Evolutionary conservation across 2,113 vertebrate genomes (phyloP).

Genomic region (Vimba vimba): DNA sequence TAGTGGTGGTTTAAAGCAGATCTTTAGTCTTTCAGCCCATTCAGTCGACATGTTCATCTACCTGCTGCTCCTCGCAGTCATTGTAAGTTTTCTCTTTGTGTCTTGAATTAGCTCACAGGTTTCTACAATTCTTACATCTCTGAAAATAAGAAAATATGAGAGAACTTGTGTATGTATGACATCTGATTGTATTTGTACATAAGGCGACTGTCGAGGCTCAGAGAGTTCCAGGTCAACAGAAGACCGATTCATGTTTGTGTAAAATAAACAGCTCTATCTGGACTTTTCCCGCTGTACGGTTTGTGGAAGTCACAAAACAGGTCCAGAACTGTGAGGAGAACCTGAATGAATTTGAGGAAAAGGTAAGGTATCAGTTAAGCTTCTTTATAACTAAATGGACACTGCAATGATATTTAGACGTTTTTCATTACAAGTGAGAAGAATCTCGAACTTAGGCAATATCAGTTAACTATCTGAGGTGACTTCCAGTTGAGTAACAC

Average conservation of each 20-base stretch:
- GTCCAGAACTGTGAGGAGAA: conserved; percentile 61
- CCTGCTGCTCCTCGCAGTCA: conserved; percentile 57
- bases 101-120: not conserved
- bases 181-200: not conserved
- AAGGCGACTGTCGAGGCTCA: conserved; percentile 54
- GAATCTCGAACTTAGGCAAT: not conserved
- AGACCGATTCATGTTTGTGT: conserved; percentile 60
- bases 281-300: conserved; percentile 67
- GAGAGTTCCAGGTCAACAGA: conserved; percentile 54
- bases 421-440: not conserved
- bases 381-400: not conserved
- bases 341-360: conserved; percentile 51
- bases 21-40: not conserved
- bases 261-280: conserved; percentile 63
- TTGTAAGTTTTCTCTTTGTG: conserved; percentile 61
- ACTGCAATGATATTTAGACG: not conserved
- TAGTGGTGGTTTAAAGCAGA: conserved; percentile 28
- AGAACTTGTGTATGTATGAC: not conserved
- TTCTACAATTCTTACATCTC: not conserved
- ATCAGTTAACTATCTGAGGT: not conserved
- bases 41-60: conserved; percentile 59
- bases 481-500: conserved; percentile 58
- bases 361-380: conserved; percentile 54
- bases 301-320: conserved; percentile 52
- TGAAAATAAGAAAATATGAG: not conserved